Percentiles rank a stretch among this genome's conserved stretches.
These are phyloP conservation scores for Meteorus sp. DNA, from an alignment of 1,140 invertebrate genomes.

Conservation along the genomic window DNA sequence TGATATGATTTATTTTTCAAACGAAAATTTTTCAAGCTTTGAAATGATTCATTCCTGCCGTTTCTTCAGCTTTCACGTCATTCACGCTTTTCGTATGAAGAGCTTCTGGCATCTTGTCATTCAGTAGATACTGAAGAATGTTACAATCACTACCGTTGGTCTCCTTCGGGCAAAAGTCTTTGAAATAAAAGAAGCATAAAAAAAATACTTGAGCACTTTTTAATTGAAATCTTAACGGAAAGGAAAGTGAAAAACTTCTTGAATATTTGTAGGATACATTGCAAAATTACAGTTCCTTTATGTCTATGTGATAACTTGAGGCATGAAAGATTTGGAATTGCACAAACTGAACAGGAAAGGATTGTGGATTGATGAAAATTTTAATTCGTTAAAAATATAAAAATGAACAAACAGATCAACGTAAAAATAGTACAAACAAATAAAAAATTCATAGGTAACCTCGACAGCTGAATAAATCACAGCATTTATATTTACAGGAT, in stretches of 20 bases:
- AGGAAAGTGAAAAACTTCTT: not conserved
- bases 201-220: constrained; percentile 19
- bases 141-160: not conserved
- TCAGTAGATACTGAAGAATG: not conserved
- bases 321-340: no score
- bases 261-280: constrained; percentile 8
- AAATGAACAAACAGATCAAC: no score
- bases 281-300: constrained; percentile 5
- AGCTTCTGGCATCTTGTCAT: no score
- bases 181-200: not conserved
- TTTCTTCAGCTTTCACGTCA: not conserved
- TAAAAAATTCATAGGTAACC: no score
- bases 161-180: constrained; percentile 1
- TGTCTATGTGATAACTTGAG: no score
- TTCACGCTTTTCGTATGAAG: not conserved
- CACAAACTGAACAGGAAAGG: not conserved
- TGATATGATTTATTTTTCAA: constrained; percentile 49
- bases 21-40: constrained; percentile 41
- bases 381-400: no score
- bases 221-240: constrained; percentile 34
- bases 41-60: constrained; percentile 28
- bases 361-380: not conserved
- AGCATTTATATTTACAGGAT: not conserved
- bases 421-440: not conserved
- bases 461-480: not conserved